Evolutionary conservation across 2,888 invertebrate species (phyloP), one percentile per base, ranked within the genome.

Genomic region (Entomobrya proxima): DNA sequence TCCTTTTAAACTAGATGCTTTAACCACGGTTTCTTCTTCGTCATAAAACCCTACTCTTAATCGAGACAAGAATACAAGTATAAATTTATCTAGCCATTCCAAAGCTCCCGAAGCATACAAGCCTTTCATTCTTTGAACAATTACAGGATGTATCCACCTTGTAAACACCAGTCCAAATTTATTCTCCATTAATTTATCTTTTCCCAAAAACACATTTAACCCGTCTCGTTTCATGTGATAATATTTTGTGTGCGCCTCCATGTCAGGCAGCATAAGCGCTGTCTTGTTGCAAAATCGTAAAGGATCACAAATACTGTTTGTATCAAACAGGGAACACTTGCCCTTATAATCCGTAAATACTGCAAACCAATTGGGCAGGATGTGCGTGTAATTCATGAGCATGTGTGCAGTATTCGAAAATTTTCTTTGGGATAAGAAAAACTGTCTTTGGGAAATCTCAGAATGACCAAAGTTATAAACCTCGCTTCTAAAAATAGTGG

Each of bases 141-240:
- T 52, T n/a, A 6, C n/a, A 9, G 75, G 52, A 18, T 55, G 32
- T 7, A 75, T 24, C 52, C 52, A 52, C 21, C 52, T 52, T 7
- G 15, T 1, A 55, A 75, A 75, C n/a, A 9, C 11, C 1, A 75
- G 52, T 21, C 75, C 75, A 13, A 35, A 35, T 2, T 30, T 32
- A 35, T 75, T 52, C 18, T 32, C 6, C 11, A 75, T 21, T 21
- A 50, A 11, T 18, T 32, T 15, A 6, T 52, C 18, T 11, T 55
- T 35, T 1, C 72, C 47, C 4, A 75, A 2, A 75, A 35, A 55
- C 11, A 55, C 75, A n/a, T 52, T 18, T 18, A 2, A 15, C 2
- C 52, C 32, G 47, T 72, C 47, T 2, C 72, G 13, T 32, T 52
- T 75, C 75, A 75, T 52, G n/a, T 50, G n/a, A 18, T 35, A 52